A percentile compares a stretch with the other conserved stretches of the same genome.
These are phyloP conservation scores for Drosophila obscura DNA, from an alignment of 1,140 invertebrate genomes.

Conservation along the genomic window DNA sequence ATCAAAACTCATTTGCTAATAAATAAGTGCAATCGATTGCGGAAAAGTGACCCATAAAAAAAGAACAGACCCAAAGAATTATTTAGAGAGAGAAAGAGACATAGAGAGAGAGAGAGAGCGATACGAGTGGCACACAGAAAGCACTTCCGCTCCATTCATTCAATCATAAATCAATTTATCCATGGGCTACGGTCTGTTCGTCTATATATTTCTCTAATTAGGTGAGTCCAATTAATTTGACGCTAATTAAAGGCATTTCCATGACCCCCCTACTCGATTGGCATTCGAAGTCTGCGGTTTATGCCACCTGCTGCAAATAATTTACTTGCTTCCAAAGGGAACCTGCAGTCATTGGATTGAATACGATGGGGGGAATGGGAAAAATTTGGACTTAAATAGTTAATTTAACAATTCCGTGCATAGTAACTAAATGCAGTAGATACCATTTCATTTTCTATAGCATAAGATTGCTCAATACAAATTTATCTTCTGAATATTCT, in stretches of 20 bases:
- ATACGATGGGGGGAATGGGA: no score
- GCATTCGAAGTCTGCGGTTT: background rate
- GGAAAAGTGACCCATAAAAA: constrained; percentile 23
- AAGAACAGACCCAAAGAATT: no score
- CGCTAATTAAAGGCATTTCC: constrained; percentile 32
- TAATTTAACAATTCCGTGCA: background rate
- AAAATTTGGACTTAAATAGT: no score
- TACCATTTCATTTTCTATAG: no score
- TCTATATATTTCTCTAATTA: constrained; percentile 36
- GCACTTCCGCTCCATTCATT: constrained; percentile 55
- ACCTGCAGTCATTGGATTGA: no score
- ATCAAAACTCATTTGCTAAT: constrained; percentile 40
- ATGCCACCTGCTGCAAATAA: constrained; percentile 6
- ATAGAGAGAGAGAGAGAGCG: background rate
- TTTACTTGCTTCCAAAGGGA: background rate
- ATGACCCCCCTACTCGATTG: background rate
- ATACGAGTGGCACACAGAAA: constrained; percentile 15
- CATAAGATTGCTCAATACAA: no score
- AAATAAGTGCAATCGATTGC: constrained; percentile 26
- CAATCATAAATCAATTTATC: constrained; percentile 46
- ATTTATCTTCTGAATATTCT: no score
- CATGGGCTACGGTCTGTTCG: constrained; percentile 11
- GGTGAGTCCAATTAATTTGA: constrained; percentile 39
- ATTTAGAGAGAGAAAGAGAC: background rate
- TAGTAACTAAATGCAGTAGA: no score